Evolutionary conservation across 2,797 vertebrate genomes (phyloP).

Genomic region (Loris lydekkerianus): DNA sequence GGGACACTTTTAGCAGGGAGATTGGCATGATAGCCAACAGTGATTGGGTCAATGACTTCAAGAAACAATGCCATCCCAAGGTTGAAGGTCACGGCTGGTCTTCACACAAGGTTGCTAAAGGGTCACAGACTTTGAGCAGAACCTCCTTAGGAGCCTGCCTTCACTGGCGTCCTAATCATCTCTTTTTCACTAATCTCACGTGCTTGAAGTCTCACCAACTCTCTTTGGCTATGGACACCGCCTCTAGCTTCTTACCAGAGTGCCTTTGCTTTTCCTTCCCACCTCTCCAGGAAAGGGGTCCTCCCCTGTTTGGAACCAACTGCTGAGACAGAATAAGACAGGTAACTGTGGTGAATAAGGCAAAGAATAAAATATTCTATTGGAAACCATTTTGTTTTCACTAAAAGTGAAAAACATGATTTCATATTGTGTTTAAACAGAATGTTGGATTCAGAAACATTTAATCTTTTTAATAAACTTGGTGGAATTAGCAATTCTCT

Average conservation of each 20-base stretch:
- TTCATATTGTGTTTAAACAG: background rate
- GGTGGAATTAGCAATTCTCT: background rate
- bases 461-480: background rate
- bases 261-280: background rate
- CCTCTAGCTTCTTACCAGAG: background rate
- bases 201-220: rapidly evolving
- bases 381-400: background rate
- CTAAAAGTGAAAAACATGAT: background rate
- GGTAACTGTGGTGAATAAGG: background rate
- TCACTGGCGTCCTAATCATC: background rate
- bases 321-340: background rate
- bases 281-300: background rate
- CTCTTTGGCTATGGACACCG: background rate
- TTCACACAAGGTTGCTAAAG: background rate
- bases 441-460: background rate
- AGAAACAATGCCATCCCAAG: rapidly evolving
- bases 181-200: background rate
- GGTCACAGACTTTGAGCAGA: background rate
- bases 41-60: background rate
- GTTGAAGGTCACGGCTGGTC: background rate
- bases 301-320: background rate
- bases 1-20: rapidly evolving
- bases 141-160: background rate
- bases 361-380: background rate
- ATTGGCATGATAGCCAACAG: rapidly evolving